Evolutionary conservation across 2,113 vertebrate species (phyloP), one percentile per base, ranked within the genome.

Genomic region (Protobothrops mucrosquamatus): DNA sequence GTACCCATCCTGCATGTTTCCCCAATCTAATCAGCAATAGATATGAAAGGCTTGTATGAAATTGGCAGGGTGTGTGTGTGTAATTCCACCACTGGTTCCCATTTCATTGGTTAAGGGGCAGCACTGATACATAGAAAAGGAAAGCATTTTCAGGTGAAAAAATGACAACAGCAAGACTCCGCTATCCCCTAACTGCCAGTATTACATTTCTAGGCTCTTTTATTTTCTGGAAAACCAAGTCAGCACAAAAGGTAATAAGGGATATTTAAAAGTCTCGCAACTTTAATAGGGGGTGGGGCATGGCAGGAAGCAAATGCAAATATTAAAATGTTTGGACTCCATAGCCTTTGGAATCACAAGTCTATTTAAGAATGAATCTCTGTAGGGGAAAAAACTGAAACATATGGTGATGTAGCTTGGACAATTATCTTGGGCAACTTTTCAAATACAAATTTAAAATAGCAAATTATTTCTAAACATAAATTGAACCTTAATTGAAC

Each of bases 101-200:
- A n/a, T 90, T 90, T 18, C 22, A 46, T 29, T 20, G 43, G 24
- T n/a, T 6, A 20, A 6, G 0, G 20, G 8, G 43, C 59, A 64
- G 88, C 55, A 89, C 18, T 43, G 22, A 95, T 91, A 91, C 93
- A 94, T 34, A 88, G 94, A 93, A 61, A 90, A 23, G n/a, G 56
- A 34, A 39, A 54, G 26, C 1, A 12, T 8, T 6, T 85, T 94
- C 69, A 48, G 9, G 4, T 34, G 46, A 57, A 88, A 87, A 92
- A 92, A 93, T 3, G n/a, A 86, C 0, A 52, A 61, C 0, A 12
- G 89, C 9, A 81, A 86, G 85, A 0, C 48, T 1, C 0, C 23
- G 54, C 64, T 87, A 0, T 0, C 92, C 59, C 56, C 14, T 52
- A 89, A 12, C 85, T 69, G 14, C 15, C 54, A 92, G 51, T 90